These are phyloP conservation scores for Corythoichthys haematopterus DNA, from an alignment of 2,113 vertebrate species.

Conservation along the genomic window DNA sequence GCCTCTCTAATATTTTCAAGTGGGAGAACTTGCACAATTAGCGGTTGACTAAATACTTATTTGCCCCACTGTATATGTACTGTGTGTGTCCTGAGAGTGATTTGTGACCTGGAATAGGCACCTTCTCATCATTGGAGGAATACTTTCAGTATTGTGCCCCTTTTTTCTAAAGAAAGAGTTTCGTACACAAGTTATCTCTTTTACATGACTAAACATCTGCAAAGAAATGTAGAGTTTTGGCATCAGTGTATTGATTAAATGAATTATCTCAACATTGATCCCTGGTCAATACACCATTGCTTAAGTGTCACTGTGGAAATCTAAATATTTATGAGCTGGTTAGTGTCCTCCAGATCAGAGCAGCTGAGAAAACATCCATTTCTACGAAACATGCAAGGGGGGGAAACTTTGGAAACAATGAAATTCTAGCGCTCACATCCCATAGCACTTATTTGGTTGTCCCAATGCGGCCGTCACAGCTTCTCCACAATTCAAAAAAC, in stretches of 20 bases:
- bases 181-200: no score
- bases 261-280: background rate
- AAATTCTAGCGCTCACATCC: conserved; percentile 34
- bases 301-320: conserved; percentile 39
- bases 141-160: no score
- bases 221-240: background rate
- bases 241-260: background rate
- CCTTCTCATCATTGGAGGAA: no score
- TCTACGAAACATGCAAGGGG: conserved; percentile 13
- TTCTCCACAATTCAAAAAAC: conserved; percentile 37
- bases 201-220: background rate
- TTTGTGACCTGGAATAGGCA: no score
- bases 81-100: no score
- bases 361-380: conserved; percentile 61
- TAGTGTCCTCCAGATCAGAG: conserved; percentile 31
- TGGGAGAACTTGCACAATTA: no score
- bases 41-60: no score
- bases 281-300: conserved; percentile 48
- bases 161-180: no score
- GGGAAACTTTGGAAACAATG: conserved; percentile 6
- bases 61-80: no score
- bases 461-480: conserved; percentile 43
- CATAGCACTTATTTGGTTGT: conserved; percentile 35
- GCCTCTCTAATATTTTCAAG: no score
- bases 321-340: conserved; percentile 32